A percentile compares a stretch with the other conserved stretches of the same genome.
Evolutionary conservation across 2,888 invertebrate genomes (phyloP).

Genomic region (Peribatodes rhomboidaria): DNA sequence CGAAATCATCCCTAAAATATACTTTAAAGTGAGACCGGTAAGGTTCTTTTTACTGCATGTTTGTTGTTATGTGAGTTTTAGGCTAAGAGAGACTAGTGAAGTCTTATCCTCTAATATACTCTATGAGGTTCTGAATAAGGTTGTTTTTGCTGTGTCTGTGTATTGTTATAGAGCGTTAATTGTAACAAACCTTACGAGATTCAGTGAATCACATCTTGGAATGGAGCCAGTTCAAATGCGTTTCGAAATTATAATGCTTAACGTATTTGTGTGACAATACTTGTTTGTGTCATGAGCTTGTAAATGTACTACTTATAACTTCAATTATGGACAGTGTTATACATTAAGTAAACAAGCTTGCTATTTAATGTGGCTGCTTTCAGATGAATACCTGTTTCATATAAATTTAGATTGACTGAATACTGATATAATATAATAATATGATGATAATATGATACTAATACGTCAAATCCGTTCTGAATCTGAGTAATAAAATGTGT

Average conservation of each 20-base stretch:
- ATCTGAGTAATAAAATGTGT: too few species aligned
- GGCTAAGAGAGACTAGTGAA: constrained; percentile 13
- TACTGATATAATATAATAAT: too few species aligned
- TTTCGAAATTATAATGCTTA: constrained; percentile 60
- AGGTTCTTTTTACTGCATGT: background rate
- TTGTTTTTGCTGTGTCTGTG: constrained; percentile 1
- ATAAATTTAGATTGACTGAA: too few species aligned
- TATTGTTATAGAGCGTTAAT: constrained; percentile 56
- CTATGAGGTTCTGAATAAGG: background rate
- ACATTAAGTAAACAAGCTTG: too few species aligned
- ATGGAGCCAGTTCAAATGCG: constrained; percentile 63
- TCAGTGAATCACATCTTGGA: constrained; percentile 68
- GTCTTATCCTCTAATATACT: constrained; percentile 2
- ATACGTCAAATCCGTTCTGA: too few species aligned
- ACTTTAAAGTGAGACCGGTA: background rate
- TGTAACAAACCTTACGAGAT: constrained; percentile 65
- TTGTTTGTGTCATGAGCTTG: constrained; percentile 35
- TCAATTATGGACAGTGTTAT: background rate
- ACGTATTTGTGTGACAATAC: constrained; percentile 50
- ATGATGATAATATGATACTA: too few species aligned
- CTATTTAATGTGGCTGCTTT: too few species aligned
- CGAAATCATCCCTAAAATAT: background rate
- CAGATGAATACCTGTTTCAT: too few species aligned
- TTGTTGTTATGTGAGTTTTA: background rate
- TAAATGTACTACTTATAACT: background rate